phyloP scores from a whole-genome alignment of 1,140 invertebrate species.

The Chelonus insularis region DNA sequence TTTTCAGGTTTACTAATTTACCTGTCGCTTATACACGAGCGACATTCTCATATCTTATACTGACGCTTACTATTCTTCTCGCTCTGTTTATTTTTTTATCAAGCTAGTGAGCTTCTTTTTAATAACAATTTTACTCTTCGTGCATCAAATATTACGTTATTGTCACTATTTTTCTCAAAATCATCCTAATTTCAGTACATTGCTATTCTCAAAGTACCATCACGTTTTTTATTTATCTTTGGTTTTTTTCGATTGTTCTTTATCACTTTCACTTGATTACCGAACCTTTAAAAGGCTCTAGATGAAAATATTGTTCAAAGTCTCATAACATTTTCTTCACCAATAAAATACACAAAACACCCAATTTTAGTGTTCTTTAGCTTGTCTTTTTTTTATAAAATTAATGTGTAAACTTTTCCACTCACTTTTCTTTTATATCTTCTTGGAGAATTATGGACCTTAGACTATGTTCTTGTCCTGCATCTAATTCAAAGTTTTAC shows the following conservation, averaged over 20 bases:
- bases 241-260: background rate
- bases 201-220: background rate
- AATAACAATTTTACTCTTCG: background rate
- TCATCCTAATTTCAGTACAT: background rate
- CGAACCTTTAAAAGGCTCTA: too few species aligned
- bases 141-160: slow-evolving; percentile 4
- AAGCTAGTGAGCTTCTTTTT: background rate
- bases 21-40: slow-evolving; percentile 1
- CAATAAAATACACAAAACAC: slow-evolving; percentile 17
- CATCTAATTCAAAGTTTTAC: slow-evolving; percentile 13
- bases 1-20: slow-evolving; percentile 7
- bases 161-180: slow-evolving; percentile 22
- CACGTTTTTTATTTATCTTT: slow-evolving; percentile 3
- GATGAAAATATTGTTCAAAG: background rate
- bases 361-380: background rate
- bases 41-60: slow-evolving; percentile 9
- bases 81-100: background rate
- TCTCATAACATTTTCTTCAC: background rate
- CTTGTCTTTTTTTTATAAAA: slow-evolving; percentile 8
- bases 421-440: background rate
- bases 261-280: too few species aligned
- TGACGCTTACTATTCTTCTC: slow-evolving; percentile 4
- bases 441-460: background rate
- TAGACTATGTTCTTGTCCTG: background rate
- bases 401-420: slow-evolving; percentile 18